Evolutionary conservation across 2,888 invertebrate genomes (phyloP).

Genomic region (Unio pictorum): DNA sequence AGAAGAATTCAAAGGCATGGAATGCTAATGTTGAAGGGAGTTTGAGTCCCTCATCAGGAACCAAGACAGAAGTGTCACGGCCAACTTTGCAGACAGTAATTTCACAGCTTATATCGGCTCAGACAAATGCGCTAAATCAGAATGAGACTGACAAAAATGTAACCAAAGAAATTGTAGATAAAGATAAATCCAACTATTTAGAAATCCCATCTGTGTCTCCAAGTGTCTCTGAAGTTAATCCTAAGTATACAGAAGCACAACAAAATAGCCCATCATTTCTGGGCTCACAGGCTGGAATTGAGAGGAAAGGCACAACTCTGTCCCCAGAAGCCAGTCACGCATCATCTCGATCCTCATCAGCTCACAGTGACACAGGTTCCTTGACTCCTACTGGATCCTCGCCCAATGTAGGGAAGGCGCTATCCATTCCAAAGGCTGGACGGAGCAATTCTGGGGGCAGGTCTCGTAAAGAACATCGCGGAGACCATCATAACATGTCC

Average conservation of each 20-base stretch:
- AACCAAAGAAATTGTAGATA: too few relatives aligned
- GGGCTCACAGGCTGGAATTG: background rate
- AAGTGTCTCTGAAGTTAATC: too few relatives aligned
- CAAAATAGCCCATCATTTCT: too few relatives aligned
- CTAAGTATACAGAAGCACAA: too few relatives aligned
- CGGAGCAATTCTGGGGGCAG: background rate
- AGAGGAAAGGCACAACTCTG: background rate
- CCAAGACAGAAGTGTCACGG: background rate
- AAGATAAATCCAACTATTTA: too few relatives aligned
- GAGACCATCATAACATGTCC: background rate
- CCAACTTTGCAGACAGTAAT: conserved; percentile 47
- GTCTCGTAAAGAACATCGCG: background rate
- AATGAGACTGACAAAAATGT: conserved; percentile 1
- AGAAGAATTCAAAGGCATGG: too few relatives aligned
- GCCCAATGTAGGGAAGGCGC: background rate
- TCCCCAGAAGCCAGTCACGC: background rate
- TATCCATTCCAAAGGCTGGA: too few relatives aligned
- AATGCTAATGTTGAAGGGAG: too few relatives aligned
- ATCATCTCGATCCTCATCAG: conserved; percentile 2
- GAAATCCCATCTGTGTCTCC: too few relatives aligned
- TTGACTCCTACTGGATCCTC: conserved; percentile 8
- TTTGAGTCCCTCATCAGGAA: conserved; percentile 2
- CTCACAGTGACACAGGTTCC: background rate
- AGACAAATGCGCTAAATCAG: conserved; percentile 12
- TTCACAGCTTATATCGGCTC: conserved; percentile 50